Base-by-base conservation (phyloP, 2,113 vertebrate species). In the Bambusicola thoracicus region DNA sequence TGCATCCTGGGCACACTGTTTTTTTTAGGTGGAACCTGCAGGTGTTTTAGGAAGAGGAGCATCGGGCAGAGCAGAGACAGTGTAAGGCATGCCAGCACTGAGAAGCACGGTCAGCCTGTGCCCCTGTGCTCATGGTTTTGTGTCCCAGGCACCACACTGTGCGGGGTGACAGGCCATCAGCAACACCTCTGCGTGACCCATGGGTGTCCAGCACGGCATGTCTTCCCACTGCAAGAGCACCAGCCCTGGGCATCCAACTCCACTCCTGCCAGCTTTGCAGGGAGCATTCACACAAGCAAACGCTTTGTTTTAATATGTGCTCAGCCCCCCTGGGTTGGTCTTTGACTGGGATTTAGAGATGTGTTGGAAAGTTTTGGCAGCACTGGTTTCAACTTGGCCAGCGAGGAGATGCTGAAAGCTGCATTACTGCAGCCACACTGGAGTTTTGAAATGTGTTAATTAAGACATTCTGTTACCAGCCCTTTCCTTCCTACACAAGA, bases 391-490 rank as follows among this genome's bases (percentile, higher is more conserved):
- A 89, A 70, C 75, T 91, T 94, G 91, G 92, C 91, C 46, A 4
- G 65, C 2, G 1, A 86, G 53, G 80, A 87, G 93, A 89, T 78
- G 81, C 80, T 87, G 75, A 92, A 92, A 91, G 78, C 86, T 89
- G 55, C 72, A 20, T 3, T 13, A 59, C 63, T 77, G 55, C 89
- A 89, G 89, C 91, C 89, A 85, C 75, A 8, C 32, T 59, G 75
- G 86, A 93, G 84, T 40, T 95, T 62, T 92, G 87, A 93, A 92
- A 94, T 40, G 85, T 95, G 94, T 92, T 96, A 91, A 87, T 94
- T 66, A 80, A 95, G 91, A 89, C 91, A 89, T 91, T 95, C 84
- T 93, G 91, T 91, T 93, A 87, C 78, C 74, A 96, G 22, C 62
- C 78, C 81, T 80, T 91, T 85, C 84, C 92, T 93, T 96, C 95